These are phyloP conservation scores for Pipa parva DNA, from an alignment of 2,113 vertebrate species.

Conservation along the genomic window DNA sequence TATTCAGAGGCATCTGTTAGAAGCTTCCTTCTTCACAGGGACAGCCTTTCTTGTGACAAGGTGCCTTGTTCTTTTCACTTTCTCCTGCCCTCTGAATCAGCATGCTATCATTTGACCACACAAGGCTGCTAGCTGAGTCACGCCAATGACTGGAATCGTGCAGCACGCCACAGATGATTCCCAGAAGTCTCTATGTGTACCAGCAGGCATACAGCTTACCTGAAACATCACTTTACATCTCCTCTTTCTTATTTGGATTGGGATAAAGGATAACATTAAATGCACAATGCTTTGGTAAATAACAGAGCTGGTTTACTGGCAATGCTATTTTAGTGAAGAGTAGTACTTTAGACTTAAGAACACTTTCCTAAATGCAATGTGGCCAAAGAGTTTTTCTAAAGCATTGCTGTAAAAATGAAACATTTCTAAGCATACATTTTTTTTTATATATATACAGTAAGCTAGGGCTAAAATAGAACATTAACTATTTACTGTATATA, in stretches of 20 bases:
- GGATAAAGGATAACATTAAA: background rate
- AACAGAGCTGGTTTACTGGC: background rate
- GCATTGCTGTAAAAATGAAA: too few species aligned
- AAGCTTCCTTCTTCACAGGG: conserved; percentile 28
- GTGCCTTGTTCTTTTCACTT: conserved; percentile 51
- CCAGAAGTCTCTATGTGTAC: conserved; percentile 65
- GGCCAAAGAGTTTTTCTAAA: too few species aligned
- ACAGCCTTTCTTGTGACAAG: conserved; percentile 59
- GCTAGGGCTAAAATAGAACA: too few species aligned
- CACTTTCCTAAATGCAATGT: too few species aligned
- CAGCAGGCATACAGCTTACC: conserved; percentile 57
- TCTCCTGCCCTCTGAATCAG: conserved; percentile 65
- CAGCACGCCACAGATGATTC: conserved; percentile 65
- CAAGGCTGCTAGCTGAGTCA: conserved; percentile 71
- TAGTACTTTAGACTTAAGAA: background rate
- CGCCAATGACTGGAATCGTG: conserved; percentile 71
- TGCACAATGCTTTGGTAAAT: background rate
- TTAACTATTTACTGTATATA: too few species aligned
- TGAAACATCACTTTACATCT: conserved; percentile 52
- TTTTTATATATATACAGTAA: too few species aligned
- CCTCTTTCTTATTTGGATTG: background rate
- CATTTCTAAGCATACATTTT: too few species aligned
- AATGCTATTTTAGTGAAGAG: background rate
- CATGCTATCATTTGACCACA: conserved; percentile 52
- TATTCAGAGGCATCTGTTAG: conserved; percentile 13